Evolutionary conservation across 2,113 vertebrate genomes (phyloP).

Genomic region (Callospermophilus lateralis): DNA sequence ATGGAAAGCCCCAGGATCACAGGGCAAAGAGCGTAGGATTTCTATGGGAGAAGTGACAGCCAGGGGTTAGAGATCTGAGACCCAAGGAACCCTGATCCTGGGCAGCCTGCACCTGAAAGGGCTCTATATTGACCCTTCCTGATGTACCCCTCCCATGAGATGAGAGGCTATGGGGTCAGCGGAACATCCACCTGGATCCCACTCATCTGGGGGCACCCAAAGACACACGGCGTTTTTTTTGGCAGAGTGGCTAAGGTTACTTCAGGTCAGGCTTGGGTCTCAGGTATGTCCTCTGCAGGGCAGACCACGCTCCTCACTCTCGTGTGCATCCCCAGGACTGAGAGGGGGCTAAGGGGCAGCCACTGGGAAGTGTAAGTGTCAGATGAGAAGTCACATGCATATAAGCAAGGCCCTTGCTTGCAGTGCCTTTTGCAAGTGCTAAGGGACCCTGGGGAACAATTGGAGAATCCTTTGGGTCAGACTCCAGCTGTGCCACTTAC

Average conservation of each 20-base stretch:
- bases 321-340: fast-evolving
- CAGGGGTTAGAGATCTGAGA: not conserved
- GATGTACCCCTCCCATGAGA: fast-evolving
- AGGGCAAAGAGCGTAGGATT: fast-evolving
- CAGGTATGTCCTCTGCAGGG: not conserved
- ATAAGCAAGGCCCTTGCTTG: not conserved
- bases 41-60: fast-evolving
- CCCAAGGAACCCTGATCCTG: not conserved
- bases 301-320: not conserved
- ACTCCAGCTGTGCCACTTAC: not conserved
- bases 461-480: not conserved
- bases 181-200: not conserved
- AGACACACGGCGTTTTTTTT: not conserved
- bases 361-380: not conserved
- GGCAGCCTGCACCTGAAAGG: not conserved
- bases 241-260: no score
- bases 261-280: not conserved
- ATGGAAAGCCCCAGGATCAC: not conserved
- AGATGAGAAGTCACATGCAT: not conserved
- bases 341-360: not conserved
- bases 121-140: not conserved
- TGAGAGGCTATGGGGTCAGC: not conserved
- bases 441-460: not conserved
- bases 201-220: not conserved
- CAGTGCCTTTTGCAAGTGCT: not conserved